A percentile compares a stretch with the other conserved stretches of the same genome.
Conservation (phyloP, 1,140 invertebrate species). For the Cheumatopsyche charites region DNA sequence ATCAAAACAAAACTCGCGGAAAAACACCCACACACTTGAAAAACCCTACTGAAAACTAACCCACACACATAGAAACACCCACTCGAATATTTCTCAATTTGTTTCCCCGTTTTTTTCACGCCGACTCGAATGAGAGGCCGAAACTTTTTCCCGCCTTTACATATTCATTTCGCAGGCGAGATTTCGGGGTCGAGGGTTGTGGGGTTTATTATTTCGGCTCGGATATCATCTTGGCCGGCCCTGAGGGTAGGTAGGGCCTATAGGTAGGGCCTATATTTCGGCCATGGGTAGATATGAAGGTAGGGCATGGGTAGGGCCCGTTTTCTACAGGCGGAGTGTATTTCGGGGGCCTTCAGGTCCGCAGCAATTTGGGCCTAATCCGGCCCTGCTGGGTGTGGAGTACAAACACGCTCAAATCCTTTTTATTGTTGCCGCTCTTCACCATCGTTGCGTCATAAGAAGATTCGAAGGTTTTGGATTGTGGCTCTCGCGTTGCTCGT, state of each 20-base stretch:
- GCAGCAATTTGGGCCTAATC: conserved; percentile 31
- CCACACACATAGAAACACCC: neutral
- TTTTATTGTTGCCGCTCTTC: conserved; percentile 17
- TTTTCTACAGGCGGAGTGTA: neutral
- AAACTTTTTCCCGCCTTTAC: conserved; percentile 29
- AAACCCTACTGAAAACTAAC: too few relatives aligned
- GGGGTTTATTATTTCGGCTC: neutral
- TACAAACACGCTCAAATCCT: conserved; percentile 21
- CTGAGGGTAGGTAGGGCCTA: too few relatives aligned
- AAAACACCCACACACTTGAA: too few relatives aligned
- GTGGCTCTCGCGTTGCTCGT: too few relatives aligned
- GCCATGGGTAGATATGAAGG: too few relatives aligned
- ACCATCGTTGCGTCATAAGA: conserved; percentile 2
- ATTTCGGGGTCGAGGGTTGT: neutral
- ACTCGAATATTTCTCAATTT: too few relatives aligned
- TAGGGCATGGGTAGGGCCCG: neutral
- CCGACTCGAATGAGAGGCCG: neutral
- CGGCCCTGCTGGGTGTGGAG: neutral
- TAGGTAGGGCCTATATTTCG: conserved; percentile 3
- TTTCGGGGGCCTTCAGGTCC: neutral
- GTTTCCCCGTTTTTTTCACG: too few relatives aligned
- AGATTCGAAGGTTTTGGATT: too few relatives aligned
- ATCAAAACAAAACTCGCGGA: too few relatives aligned
- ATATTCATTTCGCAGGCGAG: conserved; percentile 24
- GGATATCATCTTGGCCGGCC: too few relatives aligned